A percentile compares a stretch with the other conserved stretches of the same genome.
Conservation (phyloP, 2,113 vertebrate genomes). For the Psilopsiagon aurifrons region DNA sequence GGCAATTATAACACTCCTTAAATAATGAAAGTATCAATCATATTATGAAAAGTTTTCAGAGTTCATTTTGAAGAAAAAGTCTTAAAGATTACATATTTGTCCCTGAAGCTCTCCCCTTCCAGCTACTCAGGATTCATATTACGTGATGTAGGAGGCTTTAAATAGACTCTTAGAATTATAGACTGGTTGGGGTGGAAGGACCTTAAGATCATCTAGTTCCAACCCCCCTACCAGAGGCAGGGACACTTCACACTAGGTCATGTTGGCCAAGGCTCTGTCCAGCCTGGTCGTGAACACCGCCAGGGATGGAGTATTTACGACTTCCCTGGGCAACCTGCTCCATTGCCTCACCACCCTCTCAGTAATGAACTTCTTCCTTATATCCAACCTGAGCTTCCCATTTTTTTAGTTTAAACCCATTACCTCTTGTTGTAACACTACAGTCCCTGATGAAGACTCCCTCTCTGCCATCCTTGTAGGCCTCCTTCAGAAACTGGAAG, state of each 20-base stretch:
- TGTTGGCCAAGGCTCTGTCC: neutral
- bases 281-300: neutral
- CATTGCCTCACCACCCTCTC: neutral
- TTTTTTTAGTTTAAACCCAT: neutral
- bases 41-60: neutral
- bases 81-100: neutral
- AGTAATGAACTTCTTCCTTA: neutral
- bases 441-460: neutral
- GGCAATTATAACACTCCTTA: neutral
- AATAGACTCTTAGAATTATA: neutral
- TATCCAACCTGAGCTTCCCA: neutral
- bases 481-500: neutral
- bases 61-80: neutral
- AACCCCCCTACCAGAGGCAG: neutral
- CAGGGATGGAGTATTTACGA: neutral
- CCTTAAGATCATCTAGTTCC: neutral
- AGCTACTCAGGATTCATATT: neutral
- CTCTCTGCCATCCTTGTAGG: neutral
- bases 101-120: neutral
- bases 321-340: neutral
- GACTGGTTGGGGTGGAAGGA: neutral
- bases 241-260: neutral
- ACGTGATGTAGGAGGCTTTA: neutral
- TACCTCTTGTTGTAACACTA: neutral
- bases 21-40: neutral